Percentiles rank a stretch among this genome's conserved stretches.
Conservation (phyloP, 2,888 invertebrate genomes). For the Dichetophora obliterata region DNA sequence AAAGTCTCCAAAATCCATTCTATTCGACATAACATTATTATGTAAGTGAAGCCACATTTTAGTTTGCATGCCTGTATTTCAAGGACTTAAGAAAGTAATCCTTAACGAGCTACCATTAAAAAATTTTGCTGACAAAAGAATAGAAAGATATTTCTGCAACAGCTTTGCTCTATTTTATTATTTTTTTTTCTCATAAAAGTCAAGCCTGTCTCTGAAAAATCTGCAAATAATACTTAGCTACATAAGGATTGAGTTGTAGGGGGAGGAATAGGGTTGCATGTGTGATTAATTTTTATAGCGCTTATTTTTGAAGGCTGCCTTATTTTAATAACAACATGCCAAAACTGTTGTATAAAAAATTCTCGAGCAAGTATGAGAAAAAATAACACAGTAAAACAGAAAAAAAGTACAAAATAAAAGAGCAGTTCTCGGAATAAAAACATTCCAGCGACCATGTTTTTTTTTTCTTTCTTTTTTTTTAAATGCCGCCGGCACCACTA, state of each 20-base stretch:
- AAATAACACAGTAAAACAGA: neutral
- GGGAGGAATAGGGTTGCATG: no score
- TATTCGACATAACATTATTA: no score
- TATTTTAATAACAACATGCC: neutral
- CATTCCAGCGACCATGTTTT: neutral
- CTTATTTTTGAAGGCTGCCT: conserved; percentile 6
- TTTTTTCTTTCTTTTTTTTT: neutral
- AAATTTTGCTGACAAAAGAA: neutral
- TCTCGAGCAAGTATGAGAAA: neutral
- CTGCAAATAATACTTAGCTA: neutral
- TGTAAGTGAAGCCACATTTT: no score
- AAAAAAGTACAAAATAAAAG: neutral
- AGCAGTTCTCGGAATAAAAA: neutral
- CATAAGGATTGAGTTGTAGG: no score
- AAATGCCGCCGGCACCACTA: neutral
- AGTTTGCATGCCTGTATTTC: no score
- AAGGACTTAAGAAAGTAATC: no score
- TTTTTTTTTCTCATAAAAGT: neutral
- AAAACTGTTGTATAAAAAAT: neutral
- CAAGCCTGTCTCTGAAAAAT: neutral
- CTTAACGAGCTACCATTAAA: neutral
- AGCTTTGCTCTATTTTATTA: no score
- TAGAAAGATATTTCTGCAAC: neutral
- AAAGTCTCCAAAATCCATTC: no score
- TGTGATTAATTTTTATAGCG: conserved; percentile 15